These are phyloP conservation scores for Murina feae DNA, from an alignment of 2,113 vertebrate species.

Conservation along the genomic window DNA sequence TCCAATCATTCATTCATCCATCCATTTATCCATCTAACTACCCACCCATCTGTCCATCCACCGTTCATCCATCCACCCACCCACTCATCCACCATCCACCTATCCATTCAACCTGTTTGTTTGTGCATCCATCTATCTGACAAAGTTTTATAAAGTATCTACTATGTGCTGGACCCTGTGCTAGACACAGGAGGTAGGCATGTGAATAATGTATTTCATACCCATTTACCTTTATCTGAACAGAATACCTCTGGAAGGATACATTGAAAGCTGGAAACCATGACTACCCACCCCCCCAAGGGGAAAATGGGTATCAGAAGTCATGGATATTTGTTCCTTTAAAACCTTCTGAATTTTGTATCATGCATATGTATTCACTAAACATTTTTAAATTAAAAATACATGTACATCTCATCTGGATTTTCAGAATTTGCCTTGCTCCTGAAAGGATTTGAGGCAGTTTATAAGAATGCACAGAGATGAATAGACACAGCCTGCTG, in stretches of 20 bases:
- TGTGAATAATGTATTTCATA: neutral
- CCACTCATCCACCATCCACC: neutral
- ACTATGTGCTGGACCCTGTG: neutral
- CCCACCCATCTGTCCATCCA: neutral
- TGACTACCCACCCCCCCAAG: neutral
- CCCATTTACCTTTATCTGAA: neutral
- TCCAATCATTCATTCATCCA: neutral
- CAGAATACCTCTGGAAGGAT: neutral
- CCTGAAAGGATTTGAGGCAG: slow-evolving; percentile 8
- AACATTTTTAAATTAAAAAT: slow-evolving; percentile 63
- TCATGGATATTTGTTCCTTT: neutral
- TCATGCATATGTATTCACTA: neutral
- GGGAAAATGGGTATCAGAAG: neutral
- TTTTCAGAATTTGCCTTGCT: slow-evolving; percentile 33
- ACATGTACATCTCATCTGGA: slow-evolving; percentile 40
- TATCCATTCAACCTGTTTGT: neutral
- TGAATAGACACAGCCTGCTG: neutral
- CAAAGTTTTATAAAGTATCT: neutral
- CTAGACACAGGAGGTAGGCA: neutral
- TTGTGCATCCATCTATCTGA: too few relatives aligned
- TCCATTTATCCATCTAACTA: neutral
- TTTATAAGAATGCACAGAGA: neutral
- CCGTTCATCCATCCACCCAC: neutral
- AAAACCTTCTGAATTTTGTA: neutral
- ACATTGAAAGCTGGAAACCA: neutral